phyloP scores from a whole-genome alignment of 2,113 vertebrate species.

The Coptodon rendalli region DNA sequence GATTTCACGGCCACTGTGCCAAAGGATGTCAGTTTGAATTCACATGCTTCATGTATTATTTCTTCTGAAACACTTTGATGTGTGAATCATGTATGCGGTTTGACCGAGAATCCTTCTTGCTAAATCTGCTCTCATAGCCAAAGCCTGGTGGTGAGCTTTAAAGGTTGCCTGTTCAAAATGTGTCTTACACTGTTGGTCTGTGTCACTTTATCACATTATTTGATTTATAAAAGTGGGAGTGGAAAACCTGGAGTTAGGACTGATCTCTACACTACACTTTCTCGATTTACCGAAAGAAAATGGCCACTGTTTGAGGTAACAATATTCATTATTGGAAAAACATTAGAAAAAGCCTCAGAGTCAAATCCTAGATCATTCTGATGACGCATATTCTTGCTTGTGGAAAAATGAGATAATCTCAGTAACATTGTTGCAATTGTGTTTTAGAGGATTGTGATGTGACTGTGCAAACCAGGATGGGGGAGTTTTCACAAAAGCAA shows the following conservation, averaged over 20 bases:
- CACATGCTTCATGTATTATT: conserved; percentile 9
- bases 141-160: neutral
- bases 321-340: neutral
- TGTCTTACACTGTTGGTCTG: neutral
- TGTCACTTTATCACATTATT: neutral
- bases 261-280: neutral
- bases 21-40: neutral
- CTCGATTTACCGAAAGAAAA: neutral
- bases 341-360: neutral
- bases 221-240: neutral
- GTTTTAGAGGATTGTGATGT: neutral
- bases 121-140: neutral
- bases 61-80: conserved; percentile 16
- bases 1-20: neutral
- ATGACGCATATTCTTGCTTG: neutral
- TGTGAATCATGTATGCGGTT: neutral
- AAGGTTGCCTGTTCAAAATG: neutral
- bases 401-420: neutral
- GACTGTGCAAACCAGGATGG: neutral
- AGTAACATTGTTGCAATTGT: neutral
- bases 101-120: neutral
- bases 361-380: neutral
- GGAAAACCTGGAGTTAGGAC: neutral
- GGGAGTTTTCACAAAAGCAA: neutral
- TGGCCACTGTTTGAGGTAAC: neutral